phyloP scores from a whole-genome alignment of 2,888 invertebrate species.

The Melanchra persicariae region DNA sequence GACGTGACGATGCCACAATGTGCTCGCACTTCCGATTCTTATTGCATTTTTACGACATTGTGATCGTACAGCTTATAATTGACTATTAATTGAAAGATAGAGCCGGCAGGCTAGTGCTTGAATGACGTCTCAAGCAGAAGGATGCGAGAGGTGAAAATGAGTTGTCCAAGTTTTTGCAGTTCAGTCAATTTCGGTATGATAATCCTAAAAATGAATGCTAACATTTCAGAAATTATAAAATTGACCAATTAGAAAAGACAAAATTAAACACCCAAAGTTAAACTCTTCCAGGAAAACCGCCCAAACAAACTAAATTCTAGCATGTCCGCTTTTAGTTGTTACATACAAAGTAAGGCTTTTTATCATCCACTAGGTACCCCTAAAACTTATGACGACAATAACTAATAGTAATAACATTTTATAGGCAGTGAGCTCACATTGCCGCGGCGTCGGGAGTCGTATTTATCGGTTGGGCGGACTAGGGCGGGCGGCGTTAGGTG shows the following conservation, averaged over 20 bases:
- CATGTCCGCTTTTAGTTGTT: conserved; percentile 36
- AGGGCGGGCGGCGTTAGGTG: conserved; percentile 79
- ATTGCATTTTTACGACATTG: conserved; percentile 26
- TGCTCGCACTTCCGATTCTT: conserved; percentile 30
- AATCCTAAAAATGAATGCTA: background rate
- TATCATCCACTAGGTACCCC: conserved; percentile 66
- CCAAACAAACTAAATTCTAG: conserved; percentile 7
- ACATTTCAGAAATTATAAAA: background rate
- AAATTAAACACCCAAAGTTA: too few relatives aligned
- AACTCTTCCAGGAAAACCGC: background rate
- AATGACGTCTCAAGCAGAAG: background rate
- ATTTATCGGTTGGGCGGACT: conserved; percentile 79
- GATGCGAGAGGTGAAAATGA: background rate
- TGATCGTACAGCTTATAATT: background rate
- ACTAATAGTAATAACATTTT: conserved; percentile 86
- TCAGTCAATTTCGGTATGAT: too few relatives aligned
- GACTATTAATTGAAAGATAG: background rate
- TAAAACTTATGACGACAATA: conserved; percentile 81
- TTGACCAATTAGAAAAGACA: background rate
- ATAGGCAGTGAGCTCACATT: conserved; percentile 81
- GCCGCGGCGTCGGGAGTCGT: conserved; percentile 73
- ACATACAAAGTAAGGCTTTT: conserved; percentile 65
- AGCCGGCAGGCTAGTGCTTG: background rate
- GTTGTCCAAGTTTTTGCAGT: background rate
- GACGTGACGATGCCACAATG: conserved; percentile 40